Evolutionary conservation across 2,113 vertebrate species (phyloP), one percentile per base, ranked within the genome.

Genomic region (Tretioscincus oriximinensis): DNA sequence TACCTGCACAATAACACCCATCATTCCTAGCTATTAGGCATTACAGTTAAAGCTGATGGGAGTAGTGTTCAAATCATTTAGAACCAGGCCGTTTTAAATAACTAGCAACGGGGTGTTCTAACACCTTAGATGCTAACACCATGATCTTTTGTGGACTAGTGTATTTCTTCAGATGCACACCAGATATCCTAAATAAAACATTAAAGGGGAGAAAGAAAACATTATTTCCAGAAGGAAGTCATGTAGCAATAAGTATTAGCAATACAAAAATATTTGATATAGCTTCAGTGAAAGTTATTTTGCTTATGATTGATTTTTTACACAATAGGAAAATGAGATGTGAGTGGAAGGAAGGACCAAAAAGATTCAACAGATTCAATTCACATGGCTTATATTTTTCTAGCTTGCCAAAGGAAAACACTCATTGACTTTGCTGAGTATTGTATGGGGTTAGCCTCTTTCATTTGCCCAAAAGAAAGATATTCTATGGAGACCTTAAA

Each of bases 401-500:
- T 5, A 7, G 7, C 68, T 60, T 74, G 69, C 1, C 9, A 1
- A 81, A 31, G 66, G 70, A 84, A 85, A 0, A 1, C 1, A 67
- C 16, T 45, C 63, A 7, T 41, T 79, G 5, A 78, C 7, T 54
- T 74, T 68, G 21, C 3, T 9, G 21, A 26, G 51, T 78, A 82
- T 73, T 84, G 21, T 4, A 72, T 77, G 4, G 28, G 14, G 47
- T 73, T 7, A 88, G 5, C 5, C 0, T 0, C 20, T 1, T 2
- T 74, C 78, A 68, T 87, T 85, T 68, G 82, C 31, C 45, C 35
- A 58, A 66, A 60, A 67, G 51, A 67, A 61, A 84, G 60, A 54
- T 28, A 64, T 73, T 0, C 65, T 88, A 78, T 76, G 0, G 24
- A 85, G 20, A 45, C 21, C 81, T 83, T 85, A 77, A 5, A 68